phyloP scores from a whole-genome alignment of 2,888 invertebrate species.

The Acanthosoma haemorrhoidale region DNA sequence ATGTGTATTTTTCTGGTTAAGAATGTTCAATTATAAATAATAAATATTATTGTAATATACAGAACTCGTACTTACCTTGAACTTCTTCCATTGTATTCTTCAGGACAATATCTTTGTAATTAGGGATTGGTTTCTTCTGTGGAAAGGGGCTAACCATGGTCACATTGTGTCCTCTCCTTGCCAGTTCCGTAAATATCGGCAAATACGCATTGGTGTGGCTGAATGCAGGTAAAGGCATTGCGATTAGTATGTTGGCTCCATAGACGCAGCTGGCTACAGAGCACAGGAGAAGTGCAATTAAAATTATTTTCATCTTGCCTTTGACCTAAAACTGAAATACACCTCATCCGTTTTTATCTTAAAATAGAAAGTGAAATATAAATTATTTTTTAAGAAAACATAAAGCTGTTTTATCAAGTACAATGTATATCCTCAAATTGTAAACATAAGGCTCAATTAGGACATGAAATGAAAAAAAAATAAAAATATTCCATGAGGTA shows the following conservation, averaged over 20 bases:
- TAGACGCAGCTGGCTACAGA: not conserved
- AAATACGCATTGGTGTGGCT: not conserved
- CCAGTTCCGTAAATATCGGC: not conserved
- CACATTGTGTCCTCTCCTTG: not conserved
- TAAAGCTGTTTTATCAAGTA: no score
- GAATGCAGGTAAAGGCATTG: not conserved
- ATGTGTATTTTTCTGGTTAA: no score
- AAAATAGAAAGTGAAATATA: no score
- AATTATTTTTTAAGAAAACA: no score
- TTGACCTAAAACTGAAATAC: not conserved
- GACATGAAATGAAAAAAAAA: no score
- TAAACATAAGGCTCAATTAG: no score
- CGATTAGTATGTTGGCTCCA: not conserved
- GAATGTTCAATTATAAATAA: no score
- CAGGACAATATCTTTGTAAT: not conserved
- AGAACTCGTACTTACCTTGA: not conserved
- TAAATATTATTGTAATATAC: no score
- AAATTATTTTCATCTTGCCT: not conserved
- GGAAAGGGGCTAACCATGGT: not conserved
- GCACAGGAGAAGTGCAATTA: not conserved
- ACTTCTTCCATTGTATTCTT: not conserved
- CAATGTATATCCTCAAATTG: no score
- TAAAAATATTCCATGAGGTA: no score
- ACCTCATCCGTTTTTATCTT: no score
- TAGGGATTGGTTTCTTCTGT: not conserved